These are phyloP conservation scores for Sceliomorpha sp. DNA, from an alignment of 2,888 invertebrate genomes.

Conservation along the genomic window DNA sequence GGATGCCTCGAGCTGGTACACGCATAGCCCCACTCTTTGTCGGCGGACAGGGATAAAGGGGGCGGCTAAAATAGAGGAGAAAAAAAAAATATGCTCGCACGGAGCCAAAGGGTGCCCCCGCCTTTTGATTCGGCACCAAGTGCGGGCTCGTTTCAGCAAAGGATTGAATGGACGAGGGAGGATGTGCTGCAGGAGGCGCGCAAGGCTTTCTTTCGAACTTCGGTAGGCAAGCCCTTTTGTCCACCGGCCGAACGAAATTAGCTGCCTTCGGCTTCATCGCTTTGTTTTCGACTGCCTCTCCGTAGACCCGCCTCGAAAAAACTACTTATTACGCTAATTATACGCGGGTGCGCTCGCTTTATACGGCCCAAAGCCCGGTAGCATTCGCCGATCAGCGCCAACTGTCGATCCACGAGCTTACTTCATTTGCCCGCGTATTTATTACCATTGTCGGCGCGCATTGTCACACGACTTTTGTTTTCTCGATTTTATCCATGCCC, in stretches of 20 bases:
- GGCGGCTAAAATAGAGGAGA: slow-evolving; percentile 55
- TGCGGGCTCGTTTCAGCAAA: slow-evolving; percentile 60
- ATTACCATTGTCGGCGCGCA: slow-evolving; percentile 53
- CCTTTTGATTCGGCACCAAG: slow-evolving; percentile 70
- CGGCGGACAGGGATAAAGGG: slow-evolving; percentile 58
- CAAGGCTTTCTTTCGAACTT: slow-evolving; percentile 62
- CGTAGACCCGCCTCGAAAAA: slow-evolving; percentile 71
- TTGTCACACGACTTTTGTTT: slow-evolving; percentile 54
- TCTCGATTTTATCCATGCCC: too few species aligned
- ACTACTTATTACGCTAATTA: slow-evolving; percentile 79
- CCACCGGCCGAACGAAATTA: slow-evolving; percentile 73
- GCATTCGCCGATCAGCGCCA: slow-evolving; percentile 70
- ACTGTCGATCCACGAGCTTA: slow-evolving; percentile 69
- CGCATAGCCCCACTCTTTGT: slow-evolving; percentile 66
- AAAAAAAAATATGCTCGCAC: slow-evolving; percentile 60
- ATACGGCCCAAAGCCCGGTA: slow-evolving; percentile 54
- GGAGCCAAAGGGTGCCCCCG: slow-evolving; percentile 72
- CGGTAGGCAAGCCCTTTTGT: slow-evolving; percentile 68
- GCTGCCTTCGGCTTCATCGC: slow-evolving; percentile 72
- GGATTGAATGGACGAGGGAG: slow-evolving; percentile 75
- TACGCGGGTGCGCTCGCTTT: slow-evolving; percentile 67
- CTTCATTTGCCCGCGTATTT: slow-evolving; percentile 65
- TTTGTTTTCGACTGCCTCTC: slow-evolving; percentile 74
- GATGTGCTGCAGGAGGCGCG: slow-evolving; percentile 68
- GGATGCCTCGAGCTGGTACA: slow-evolving; percentile 56